Evolutionary conservation across 2,888 invertebrate genomes (phyloP), one percentile per base, ranked within the genome.

Genomic region (Drosophila cognata): DNA sequence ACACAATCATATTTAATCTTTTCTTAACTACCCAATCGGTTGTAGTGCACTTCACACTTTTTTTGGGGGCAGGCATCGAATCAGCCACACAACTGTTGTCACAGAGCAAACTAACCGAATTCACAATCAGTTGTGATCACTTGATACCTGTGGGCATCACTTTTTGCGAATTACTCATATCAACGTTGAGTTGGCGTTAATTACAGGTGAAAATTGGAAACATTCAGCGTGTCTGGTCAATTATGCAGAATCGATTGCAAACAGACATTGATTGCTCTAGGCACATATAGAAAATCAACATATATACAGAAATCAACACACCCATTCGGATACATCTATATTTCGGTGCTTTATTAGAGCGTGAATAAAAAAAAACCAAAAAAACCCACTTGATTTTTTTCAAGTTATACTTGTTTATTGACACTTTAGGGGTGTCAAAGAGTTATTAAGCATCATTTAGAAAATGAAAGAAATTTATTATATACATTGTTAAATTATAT

Each of bases 151-250:
- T 71, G 67, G 36, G 43, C 64, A 80, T 69, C 67, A 80, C 88
- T 83, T 85, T 71, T 70, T 25, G 74, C 56, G 74, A 77, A 85
- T 89, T 72, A 65, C 63, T 61, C 78, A 78, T 84, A 84, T 77
- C 83, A 64, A 74, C 43, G 57, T 55, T 66, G 74, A 71, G 51
- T 57, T 72, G 74, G 74, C 81, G 88, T 77, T 88, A 91, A 90
- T 88, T 90, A 77, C 51, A 87, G 88, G 89, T 81, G 87, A 88
- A 79, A 88, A 90, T 88, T 89, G 81, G 79, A 83, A 86, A 78
- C 76, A 86, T 79, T 77, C 74, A 83, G 72, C 85, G 85, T 90
- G 85, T 48, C 70, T 66, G 76, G 60, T 60, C 89, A 86, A 90
- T 86, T 86, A 86, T 88, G 84, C 71, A 83, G 71, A 81, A 82